Evolutionary conservation across 2,113 vertebrate genomes (phyloP), one percentile per base, ranked within the genome.

Genomic region (Acanthochromis polyacanthus): DNA sequence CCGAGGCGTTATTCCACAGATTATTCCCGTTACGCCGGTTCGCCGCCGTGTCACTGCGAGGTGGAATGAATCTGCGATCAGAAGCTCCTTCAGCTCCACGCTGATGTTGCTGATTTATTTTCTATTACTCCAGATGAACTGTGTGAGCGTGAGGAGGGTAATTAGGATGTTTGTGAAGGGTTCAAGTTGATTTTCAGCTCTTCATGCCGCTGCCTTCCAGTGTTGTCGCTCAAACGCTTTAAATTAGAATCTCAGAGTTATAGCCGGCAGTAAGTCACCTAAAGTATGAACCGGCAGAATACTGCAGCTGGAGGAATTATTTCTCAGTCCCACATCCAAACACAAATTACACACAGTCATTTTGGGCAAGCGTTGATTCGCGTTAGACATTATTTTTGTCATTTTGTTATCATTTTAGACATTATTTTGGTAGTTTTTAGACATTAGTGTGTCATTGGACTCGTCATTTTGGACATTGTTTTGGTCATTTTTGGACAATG

Each of bases 91-190:
- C 61, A 23, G 3, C 58, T 72, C n/a, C 58, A 45, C 19, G 50
- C 43, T 0, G 28, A 63, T 55, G 43, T 64, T 75, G 67, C 46
- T 55, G 68, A 82, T 90, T 89, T 78, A 77, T 76, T 74, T 87
- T 77, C 64, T 67, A 73, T 90, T 77, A 75, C 64, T 59, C 40
- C 75, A 25, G 82, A 83, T 81, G 78, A 78, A 78, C 55, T 43
- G 72, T 25, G 30, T 78, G 58, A 85, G 63, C n/a, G 43, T 17
- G 40, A 12, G 50, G 53, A 52, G 16, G 16, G 46, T 80, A 84
- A 92, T 91, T 86, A 84, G 84, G 73, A 83, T 56, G 61, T 87
- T 86, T 83, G 81, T 55, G 65, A 53, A 58, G 69, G 79, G 87
- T 85, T 89, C 78, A 68, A 52, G 67, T 78, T 84, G 30, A 57